Conservation (phyloP, 1,140 invertebrate genomes). For the Dermatophagoides farinae region DNA sequence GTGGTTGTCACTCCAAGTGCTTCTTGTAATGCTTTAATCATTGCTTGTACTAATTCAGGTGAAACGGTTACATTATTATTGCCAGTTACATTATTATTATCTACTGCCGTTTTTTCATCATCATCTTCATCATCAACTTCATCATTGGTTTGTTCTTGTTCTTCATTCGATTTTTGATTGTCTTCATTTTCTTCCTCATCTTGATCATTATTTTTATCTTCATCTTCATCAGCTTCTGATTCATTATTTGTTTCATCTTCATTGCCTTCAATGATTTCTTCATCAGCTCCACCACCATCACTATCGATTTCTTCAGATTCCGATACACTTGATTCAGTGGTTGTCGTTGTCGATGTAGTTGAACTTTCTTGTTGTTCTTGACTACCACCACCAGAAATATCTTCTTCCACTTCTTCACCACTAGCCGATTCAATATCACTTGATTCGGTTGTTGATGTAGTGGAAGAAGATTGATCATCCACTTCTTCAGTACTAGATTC, state of each 20-base stretch:
- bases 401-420: background rate
- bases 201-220: background rate
- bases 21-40: slow-evolving; percentile 10
- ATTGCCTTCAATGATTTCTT: background rate
- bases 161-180: background rate
- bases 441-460: background rate
- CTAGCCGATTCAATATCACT: background rate
- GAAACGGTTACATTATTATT: background rate
- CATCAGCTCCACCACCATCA: background rate
- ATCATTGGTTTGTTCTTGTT: background rate
- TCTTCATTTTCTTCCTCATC: background rate
- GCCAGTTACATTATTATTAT: background rate
- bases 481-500: background rate
- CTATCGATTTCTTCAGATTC: background rate
- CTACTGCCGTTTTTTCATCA: background rate
- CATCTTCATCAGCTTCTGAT: background rate
- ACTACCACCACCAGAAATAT: background rate
- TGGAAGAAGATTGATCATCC: background rate
- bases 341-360: slow-evolving; percentile 4
- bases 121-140: background rate
- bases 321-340: background rate
- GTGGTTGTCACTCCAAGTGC: background rate
- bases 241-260: background rate
- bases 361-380: background rate
- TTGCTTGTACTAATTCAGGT: slow-evolving; percentile 8